Base-by-base conservation (phyloP, 2,113 vertebrate species). In the Lagenorhynchus albirostris region DNA sequence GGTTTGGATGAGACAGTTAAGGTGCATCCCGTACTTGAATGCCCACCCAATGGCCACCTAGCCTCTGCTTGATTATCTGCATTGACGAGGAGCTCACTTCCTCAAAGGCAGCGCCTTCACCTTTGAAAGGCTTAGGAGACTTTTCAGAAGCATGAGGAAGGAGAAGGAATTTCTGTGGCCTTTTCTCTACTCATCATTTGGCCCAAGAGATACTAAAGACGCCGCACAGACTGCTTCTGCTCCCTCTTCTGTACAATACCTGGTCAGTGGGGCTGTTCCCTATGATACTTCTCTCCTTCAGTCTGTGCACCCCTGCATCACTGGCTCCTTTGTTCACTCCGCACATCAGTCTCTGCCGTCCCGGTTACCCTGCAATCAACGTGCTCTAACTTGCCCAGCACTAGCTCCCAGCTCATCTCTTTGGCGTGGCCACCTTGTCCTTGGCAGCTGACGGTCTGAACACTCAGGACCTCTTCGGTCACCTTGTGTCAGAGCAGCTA, bases 161-260 rank as follows among this genome's bases (percentile, higher is more conserved):
- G 9, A 15, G 25, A 89, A 90, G n/a, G 33, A 15, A 81, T 26
- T 18, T 58, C 14, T 33, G 29, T 31, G 33, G 26, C 5, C 74
- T 93, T 83, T 95, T 53, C 29, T 60, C 58, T 90, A 60, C 89
- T 41, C 33, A n/a, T 18, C 29, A 53, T 38, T 79, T 83, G 38
- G 25, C 65, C 74, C n/a, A 58, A 79, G 33, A 0, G 41, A 70
- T 33, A 44, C 20, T 33, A 33, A 41, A 18, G 6, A 36, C 6
- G 20, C 14, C 26, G 17, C 33, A 5, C 1, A 36, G 79, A 18
- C 20, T 7, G 2, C 11, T 12, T 25, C 71, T 62, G 33, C 67
- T 77, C n/a, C 29, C 26, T 58, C 33, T 60, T 41, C 71, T 58
- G 10, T 8, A 29, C 6, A 26, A 1, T 3, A n/a, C 21, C 36